These are phyloP conservation scores for Clarias macrocephalus DNA, from an alignment of 2,113 vertebrate species.

Conservation along the genomic window DNA sequence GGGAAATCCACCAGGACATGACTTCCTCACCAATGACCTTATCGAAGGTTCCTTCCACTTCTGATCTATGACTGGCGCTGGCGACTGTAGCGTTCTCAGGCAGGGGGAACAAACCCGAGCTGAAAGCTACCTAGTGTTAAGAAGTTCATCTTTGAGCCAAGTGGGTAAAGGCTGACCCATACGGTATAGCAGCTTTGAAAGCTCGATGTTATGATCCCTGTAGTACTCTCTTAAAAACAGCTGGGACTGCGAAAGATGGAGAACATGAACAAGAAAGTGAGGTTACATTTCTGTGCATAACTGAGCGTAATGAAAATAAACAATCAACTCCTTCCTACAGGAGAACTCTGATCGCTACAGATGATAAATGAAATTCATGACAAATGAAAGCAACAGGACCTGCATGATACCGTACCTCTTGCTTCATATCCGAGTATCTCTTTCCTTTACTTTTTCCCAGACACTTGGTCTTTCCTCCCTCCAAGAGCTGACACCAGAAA, in stretches of 20 bases:
- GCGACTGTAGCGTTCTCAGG: neutral
- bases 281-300: conserved; percentile 4
- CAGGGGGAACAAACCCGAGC: neutral
- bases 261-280: conserved; percentile 14
- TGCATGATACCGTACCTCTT: conserved; percentile 76
- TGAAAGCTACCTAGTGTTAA: conserved; percentile 90
- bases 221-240: conserved; percentile 91
- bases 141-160: conserved; percentile 93
- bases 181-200: conserved; percentile 95
- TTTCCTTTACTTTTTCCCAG: conserved; percentile 97
- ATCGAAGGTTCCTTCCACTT: neutral
- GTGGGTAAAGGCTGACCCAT: conserved; percentile 92
- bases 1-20: neutral
- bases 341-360: neutral
- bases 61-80: too few relatives aligned
- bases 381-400: neutral
- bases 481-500: conserved; percentile 96
- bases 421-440: conserved; percentile 92
- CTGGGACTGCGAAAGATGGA: conserved; percentile 77
- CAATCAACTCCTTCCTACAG: neutral
- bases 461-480: conserved; percentile 95
- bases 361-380: neutral
- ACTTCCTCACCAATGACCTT: neutral
- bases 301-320: neutral
- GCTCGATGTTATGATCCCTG: conserved; percentile 92